phyloP scores from a whole-genome alignment of 2,113 vertebrate species.

The Mastomys natalensis region DNA sequence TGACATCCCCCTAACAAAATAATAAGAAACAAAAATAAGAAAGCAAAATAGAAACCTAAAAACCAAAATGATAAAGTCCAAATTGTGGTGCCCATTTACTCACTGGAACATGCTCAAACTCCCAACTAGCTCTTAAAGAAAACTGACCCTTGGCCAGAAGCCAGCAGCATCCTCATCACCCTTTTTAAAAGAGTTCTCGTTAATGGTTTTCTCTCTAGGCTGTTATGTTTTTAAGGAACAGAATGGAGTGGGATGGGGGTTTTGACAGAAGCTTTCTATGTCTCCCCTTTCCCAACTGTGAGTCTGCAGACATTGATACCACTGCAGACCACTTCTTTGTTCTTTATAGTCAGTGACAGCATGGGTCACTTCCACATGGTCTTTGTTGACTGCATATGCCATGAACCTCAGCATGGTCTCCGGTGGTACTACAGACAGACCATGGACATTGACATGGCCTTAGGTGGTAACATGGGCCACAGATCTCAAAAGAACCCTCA shows the following conservation, averaged over 20 bases:
- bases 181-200: not conserved
- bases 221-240: not conserved
- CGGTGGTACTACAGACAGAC: not conserved
- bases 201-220: not conserved
- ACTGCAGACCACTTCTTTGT: not conserved
- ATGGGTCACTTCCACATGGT: not conserved
- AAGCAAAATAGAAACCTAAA: too few species aligned
- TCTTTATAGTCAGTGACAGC: not conserved
- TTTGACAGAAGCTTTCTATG: not conserved
- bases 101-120: not conserved
- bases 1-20: not conserved
- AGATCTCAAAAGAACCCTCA: not conserved
- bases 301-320: not conserved
- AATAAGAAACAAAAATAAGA: not conserved
- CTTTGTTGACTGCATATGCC: not conserved
- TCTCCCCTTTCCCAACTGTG: not conserved
- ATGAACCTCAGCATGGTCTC: not conserved
- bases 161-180: not conserved
- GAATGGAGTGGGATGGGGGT: not conserved
- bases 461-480: not conserved
- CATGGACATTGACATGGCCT: too few species aligned
- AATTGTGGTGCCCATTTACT: not conserved
- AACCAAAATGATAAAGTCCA: not conserved
- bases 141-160: not conserved
- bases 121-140: not conserved